A percentile compares a stretch with the other conserved stretches of the same genome.
These are phyloP conservation scores for Lophius americanus DNA, from an alignment of 2,797 vertebrate species.

Conservation along the genomic window DNA sequence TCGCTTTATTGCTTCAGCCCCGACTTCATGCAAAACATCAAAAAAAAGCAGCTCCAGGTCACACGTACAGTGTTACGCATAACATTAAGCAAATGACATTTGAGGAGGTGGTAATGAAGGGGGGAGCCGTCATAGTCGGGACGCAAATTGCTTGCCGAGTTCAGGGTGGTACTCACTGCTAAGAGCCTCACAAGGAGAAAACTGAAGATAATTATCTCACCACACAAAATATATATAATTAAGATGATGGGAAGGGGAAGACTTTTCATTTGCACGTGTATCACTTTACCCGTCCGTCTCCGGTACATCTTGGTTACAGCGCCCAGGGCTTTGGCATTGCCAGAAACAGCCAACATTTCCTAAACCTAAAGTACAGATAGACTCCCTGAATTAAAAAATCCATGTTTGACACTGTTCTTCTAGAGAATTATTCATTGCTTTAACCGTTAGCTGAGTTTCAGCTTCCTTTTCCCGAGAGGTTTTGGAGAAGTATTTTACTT, in stretches of 20 bases:
- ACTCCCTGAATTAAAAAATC: too few species aligned
- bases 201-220: conserved; percentile 43
- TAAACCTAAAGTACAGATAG: too few species aligned
- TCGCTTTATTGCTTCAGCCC: conserved; percentile 20
- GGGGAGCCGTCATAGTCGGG: conserved; percentile 8
- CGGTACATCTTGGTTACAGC: conserved; percentile 26
- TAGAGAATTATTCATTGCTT: background rate
- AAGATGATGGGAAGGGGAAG: conserved; percentile 24
- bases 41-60: conserved; percentile 13
- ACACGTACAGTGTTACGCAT: background rate
- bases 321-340: too few species aligned
- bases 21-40: conserved; percentile 16
- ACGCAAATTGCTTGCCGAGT: conserved; percentile 25
- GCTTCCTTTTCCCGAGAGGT: too few species aligned
- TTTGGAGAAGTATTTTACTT: too few species aligned
- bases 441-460: background rate
- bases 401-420: background rate
- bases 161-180: conserved; percentile 14
- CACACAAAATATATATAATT: conserved; percentile 38
- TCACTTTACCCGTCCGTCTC: conserved; percentile 27
- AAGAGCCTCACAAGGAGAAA: conserved; percentile 23
- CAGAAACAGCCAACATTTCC: too few species aligned
- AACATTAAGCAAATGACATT: conserved; percentile 20
- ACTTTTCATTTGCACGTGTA: conserved; percentile 35
- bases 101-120: conserved; percentile 19